Conservation (phyloP, 1,140 invertebrate genomes). For the Leptinotarsa defecta region DNA sequence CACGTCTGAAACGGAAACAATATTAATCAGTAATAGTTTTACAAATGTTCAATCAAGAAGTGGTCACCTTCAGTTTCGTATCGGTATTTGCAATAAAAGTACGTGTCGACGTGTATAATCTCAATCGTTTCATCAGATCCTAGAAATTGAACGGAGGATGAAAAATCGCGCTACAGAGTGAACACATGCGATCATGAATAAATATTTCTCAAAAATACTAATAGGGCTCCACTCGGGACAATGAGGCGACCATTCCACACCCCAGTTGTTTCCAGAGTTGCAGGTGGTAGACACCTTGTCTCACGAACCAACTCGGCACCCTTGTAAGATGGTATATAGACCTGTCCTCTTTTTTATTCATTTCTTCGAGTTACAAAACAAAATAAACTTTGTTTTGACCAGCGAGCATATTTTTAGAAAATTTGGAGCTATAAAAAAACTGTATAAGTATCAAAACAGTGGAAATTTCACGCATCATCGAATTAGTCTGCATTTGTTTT, state of each 20-base stretch:
- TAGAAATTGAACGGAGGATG: too few species aligned
- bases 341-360: neutral
- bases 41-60: too few species aligned
- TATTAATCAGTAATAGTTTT: too few species aligned
- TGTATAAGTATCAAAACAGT: constrained; percentile 17
- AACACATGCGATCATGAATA: neutral
- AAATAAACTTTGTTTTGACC: constrained; percentile 14
- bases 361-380: constrained; percentile 10
- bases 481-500: constrained; percentile 28
- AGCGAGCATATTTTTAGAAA: constrained; percentile 20
- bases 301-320: too few species aligned
- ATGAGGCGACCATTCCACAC: neutral
- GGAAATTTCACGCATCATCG: constrained; percentile 25
- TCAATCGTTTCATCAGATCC: too few species aligned
- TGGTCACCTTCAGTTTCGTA: too few species aligned
- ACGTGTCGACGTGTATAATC: too few species aligned
- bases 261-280: neutral
- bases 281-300: too few species aligned
- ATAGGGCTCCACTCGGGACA: neutral
- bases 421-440: constrained; percentile 23
- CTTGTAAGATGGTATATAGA: neutral
- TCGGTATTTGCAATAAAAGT: too few species aligned
- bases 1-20: too few species aligned
- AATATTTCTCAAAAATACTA: neutral
- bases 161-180: too few species aligned